Conservation (phyloP, 2,113 vertebrate genomes). For the Sitta europaea region DNA sequence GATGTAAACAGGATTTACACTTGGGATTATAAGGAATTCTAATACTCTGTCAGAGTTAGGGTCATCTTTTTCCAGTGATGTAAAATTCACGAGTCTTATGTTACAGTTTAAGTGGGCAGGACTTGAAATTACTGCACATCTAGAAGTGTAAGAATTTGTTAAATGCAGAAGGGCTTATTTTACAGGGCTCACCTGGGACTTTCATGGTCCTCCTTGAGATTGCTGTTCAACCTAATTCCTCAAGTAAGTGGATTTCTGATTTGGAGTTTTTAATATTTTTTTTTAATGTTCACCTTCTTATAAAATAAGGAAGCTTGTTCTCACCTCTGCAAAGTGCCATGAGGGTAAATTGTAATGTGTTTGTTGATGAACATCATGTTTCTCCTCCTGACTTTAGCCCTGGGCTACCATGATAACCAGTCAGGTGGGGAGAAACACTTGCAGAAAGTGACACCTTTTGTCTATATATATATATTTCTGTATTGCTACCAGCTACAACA, state of each 20-base stretch:
- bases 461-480: background rate
- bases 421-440: background rate
- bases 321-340: background rate
- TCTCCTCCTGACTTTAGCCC: background rate
- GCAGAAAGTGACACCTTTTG: background rate
- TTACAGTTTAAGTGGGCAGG: background rate
- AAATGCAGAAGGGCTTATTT: background rate
- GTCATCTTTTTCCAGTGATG: background rate
- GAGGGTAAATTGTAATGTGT: background rate
- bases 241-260: background rate
- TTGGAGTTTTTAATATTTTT: background rate
- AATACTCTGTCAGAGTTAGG: background rate
- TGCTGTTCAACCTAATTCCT: background rate
- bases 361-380: background rate
- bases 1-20: background rate
- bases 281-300: background rate
- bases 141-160: background rate
- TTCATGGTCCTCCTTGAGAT: background rate
- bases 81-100: background rate
- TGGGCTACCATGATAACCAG: fast-evolving
- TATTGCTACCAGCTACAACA: background rate
- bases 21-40: background rate
- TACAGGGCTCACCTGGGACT: background rate
- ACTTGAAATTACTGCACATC: background rate
- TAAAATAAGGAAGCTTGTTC: background rate